Conservation (phyloP, 2,113 vertebrate genomes). For the Petaurus breviceps region DNA sequence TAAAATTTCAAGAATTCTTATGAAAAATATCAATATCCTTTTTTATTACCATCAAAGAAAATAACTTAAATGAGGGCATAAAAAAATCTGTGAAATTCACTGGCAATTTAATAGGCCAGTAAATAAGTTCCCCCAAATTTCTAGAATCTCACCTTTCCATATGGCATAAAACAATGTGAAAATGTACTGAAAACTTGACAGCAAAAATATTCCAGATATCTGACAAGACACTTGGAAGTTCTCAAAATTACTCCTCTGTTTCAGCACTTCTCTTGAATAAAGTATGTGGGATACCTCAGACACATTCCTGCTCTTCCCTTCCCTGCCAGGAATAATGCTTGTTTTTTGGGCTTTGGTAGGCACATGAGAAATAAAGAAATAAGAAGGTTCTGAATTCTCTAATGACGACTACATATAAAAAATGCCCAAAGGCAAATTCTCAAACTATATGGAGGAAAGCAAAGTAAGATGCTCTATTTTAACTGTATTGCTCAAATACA, state of each 20-base stretch:
- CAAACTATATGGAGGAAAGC: slow-evolving; percentile 26
- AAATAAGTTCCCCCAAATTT: slow-evolving; percentile 34
- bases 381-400: slow-evolving; percentile 26
- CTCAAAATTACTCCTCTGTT: not conserved
- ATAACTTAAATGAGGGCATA: not conserved
- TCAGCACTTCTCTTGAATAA: not conserved
- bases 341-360: slow-evolving; percentile 5
- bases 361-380: not conserved
- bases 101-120: slow-evolving; percentile 33
- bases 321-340: slow-evolving; percentile 15
- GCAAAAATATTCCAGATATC: slow-evolving; percentile 5
- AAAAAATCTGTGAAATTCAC: not conserved
- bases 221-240: not conserved
- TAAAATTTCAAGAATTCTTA: not conserved
- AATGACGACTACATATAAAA: slow-evolving; percentile 28
- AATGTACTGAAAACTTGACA: not conserved
- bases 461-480: not conserved
- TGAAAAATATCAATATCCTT: not conserved
- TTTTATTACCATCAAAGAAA: not conserved
- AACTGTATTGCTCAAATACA: not conserved
- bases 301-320: slow-evolving; percentile 35
- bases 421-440: slow-evolving; percentile 10
- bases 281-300: not conserved
- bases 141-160: not conserved
- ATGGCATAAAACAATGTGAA: not conserved